Evolutionary conservation across 2,113 vertebrate genomes (phyloP), one percentile per base, ranked within the genome.

Genomic region (Octodon degus): DNA sequence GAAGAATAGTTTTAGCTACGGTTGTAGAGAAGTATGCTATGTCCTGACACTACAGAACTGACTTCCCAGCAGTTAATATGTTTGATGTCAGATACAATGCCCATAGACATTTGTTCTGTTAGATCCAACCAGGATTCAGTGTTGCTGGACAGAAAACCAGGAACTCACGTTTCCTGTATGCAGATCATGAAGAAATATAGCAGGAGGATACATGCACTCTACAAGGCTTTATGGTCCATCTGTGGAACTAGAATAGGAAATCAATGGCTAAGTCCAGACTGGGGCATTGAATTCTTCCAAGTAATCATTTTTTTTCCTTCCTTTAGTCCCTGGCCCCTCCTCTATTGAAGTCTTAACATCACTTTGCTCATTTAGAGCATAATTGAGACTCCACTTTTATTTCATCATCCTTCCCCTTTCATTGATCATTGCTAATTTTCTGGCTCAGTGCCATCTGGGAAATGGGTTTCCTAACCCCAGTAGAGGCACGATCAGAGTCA

Each of bases 381-480:
- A 97, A 97, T 84, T 96, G 97, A 98, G 94, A 96, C 96, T 96
- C 96, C 63, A 95, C 95, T 98, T 96, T 96, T 97, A 94, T 96
- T 96, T 97, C 93, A 95, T 97, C 96, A 90, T 97, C 95, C 82
- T 95, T 97, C 97, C 96, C 94, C 97, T 97, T 97, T 96, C 94
- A 98, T 95, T 95, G 97, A 97, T 97, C 97, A 96, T 32, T 95
- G 96, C 88, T 98, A 94, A 98, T 97, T 97, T 97, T 89, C 97
- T 98, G 97, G 97, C 97, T 94, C 53, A 79, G 81, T 84, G 97
- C 95, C 95, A 97, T 82, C 81, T 2, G 16, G 58, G 68, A 88
- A 96, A 94, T 95, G 90, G 96, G 93, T 89, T 95, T 82, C 90
- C 93, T 93, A 96, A 90, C 79, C 82, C 88, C 62, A 86, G 58